Evolutionary conservation across 2,797 vertebrate genomes (phyloP).

Genomic region (Tadarida brasiliensis): DNA sequence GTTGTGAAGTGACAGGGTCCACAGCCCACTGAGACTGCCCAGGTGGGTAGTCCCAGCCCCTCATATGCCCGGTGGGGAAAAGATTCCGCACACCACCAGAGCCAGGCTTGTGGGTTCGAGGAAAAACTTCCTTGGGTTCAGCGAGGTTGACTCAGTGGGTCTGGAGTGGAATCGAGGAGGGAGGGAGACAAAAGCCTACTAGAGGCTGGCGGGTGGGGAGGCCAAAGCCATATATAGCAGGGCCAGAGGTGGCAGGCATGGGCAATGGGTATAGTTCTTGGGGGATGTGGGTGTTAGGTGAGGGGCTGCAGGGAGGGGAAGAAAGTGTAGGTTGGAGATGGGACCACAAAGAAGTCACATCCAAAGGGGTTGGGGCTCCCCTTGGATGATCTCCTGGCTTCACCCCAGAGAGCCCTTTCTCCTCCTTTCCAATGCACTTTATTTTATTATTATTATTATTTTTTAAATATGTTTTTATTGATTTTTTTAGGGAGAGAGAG

Average conservation of each 20-base stretch:
- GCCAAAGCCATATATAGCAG: not conserved
- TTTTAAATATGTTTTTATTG: not conserved
- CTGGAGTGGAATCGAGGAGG: not conserved
- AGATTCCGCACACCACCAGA: not conserved
- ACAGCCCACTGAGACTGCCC: not conserved
- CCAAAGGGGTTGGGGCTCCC: not conserved
- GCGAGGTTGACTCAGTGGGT: not conserved
- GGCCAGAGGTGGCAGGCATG: not conserved
- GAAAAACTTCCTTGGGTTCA: not conserved
- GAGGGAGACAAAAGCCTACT: not conserved
- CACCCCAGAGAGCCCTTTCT: not conserved
- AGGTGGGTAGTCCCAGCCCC: not conserved
- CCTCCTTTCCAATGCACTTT: not conserved
- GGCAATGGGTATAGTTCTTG: not conserved
- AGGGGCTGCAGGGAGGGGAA: not conserved
- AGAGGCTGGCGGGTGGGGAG: not conserved
- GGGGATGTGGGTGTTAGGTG: not conserved
- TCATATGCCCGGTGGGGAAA: no score
- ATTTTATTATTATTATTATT: not conserved
- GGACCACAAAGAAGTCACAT: not conserved
- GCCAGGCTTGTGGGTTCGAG: not conserved
- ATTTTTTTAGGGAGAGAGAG: not conserved
- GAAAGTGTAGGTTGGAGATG: not conserved
- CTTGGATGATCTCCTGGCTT: not conserved
- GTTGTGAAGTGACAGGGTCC: not conserved